Evolutionary conservation across 2,113 vertebrate genomes (phyloP).

Genomic region (Scomber colias): DNA sequence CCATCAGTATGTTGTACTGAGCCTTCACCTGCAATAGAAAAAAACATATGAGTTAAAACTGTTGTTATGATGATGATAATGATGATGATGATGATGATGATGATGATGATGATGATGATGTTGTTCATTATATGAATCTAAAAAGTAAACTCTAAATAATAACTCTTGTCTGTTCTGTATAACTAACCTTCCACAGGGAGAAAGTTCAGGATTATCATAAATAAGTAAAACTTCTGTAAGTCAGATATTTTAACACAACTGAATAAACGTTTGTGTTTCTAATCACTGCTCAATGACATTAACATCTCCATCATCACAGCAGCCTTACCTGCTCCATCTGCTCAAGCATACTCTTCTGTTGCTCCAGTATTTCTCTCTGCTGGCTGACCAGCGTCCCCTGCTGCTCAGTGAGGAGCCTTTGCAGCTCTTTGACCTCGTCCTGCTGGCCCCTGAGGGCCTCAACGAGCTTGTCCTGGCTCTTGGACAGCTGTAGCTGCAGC

Average conservation of each 20-base stretch:
- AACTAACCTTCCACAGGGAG: neutral
- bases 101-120: too few species aligned
- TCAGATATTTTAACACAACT: slow-evolving; percentile 18
- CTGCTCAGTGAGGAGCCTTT: slow-evolving; percentile 87
- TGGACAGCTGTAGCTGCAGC: slow-evolving; percentile 88
- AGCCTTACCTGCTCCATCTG: slow-evolving; percentile 87
- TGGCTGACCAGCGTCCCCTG: slow-evolving; percentile 86
- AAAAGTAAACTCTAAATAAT: neutral
- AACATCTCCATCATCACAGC: neutral
- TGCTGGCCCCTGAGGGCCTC: slow-evolving; percentile 88
- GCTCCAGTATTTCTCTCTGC: slow-evolving; percentile 88
- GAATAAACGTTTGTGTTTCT: neutral
- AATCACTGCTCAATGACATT: neutral
- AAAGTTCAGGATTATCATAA: neutral
- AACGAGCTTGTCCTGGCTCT: slow-evolving; percentile 89
- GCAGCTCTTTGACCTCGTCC: slow-evolving; percentile 85
- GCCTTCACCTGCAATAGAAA: slow-evolving; percentile 81
- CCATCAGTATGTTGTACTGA: slow-evolving; percentile 85
- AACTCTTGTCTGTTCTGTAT: neutral
- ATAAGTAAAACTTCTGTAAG: neutral
- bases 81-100: too few species aligned
- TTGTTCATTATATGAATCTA: neutral
- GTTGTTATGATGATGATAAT: too few species aligned
- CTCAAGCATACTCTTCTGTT: slow-evolving; percentile 89
- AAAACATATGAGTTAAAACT: neutral